Percentiles rank a stretch among this genome's conserved stretches.
Evolutionary conservation across 2,888 invertebrate species (phyloP).

Genomic region (Cactoblastis cactorum): DNA sequence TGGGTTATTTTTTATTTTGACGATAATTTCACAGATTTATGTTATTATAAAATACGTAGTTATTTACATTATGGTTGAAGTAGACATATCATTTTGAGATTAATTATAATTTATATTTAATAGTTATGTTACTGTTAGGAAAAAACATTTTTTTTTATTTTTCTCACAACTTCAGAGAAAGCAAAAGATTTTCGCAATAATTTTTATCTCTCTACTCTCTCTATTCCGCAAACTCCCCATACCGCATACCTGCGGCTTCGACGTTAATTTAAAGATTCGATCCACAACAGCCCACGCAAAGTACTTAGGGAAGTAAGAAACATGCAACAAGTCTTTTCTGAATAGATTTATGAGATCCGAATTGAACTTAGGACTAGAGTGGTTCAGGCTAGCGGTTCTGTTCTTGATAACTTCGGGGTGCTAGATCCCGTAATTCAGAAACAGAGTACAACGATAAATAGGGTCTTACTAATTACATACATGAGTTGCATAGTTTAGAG

Average conservation of each 20-base stretch:
- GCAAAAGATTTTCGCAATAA: neutral
- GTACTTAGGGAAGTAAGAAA: conserved; percentile 3
- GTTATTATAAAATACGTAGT: no score
- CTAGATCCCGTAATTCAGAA: conserved; percentile 8
- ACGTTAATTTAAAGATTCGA: neutral
- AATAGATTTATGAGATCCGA: conserved; percentile 14
- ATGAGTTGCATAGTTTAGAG: neutral
- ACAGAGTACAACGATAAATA: conserved; percentile 11
- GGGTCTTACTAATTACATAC: no score
- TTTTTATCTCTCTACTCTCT: neutral
- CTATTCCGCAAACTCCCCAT: neutral
- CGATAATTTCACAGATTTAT: no score
- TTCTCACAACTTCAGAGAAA: no score
- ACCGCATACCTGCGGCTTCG: neutral
- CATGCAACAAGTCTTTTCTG: conserved; percentile 13
- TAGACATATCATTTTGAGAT: no score
- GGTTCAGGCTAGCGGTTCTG: neutral
- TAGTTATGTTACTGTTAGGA: no score
- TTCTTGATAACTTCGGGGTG: neutral
- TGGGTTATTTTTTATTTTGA: no score
- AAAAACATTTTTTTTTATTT: no score
- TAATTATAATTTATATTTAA: no score
- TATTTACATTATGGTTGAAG: no score
- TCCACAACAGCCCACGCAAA: neutral
- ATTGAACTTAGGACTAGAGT: neutral